phyloP scores from a whole-genome alignment of 2,888 invertebrate genomes.

The Orthonychiurus folsomi region DNA sequence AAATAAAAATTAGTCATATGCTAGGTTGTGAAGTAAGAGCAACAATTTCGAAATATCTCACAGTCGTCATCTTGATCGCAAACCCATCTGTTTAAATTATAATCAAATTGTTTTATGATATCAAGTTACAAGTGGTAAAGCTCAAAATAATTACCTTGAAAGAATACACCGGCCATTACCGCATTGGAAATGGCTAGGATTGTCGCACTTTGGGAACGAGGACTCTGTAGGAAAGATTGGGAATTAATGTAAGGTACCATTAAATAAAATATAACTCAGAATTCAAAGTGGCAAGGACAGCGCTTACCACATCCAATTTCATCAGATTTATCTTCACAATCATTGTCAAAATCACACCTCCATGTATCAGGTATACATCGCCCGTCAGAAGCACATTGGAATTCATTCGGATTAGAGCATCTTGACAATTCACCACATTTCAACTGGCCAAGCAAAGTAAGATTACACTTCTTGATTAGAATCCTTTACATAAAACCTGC shows the following conservation, averaged over 20 bases:
- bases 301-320: conserved; percentile 15
- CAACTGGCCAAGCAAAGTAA: neutral
- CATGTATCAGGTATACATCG: conserved; percentile 18
- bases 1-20: no score
- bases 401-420: conserved; percentile 12
- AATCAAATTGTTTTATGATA: no score
- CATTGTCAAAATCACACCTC: conserved; percentile 4
- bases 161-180: conserved; percentile 50
- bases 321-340: conserved; percentile 19
- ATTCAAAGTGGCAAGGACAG: neutral
- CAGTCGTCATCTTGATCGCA: conserved; percentile 15
- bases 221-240: neutral
- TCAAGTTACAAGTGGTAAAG: no score
- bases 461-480: neutral
- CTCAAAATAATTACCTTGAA: no score
- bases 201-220: conserved; percentile 6
- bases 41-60: neutral
- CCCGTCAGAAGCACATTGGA: conserved; percentile 15
- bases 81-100: conserved; percentile 15
- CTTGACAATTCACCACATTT: conserved; percentile 2
- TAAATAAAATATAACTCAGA: neutral
- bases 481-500: conserved; percentile 3
- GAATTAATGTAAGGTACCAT: conserved; percentile 13
- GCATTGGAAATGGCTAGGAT: conserved; percentile 47
- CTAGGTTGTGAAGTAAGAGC: no score